Conservation (phyloP, 1,140 invertebrate genomes). For the Polyergus mexicanus region DNA sequence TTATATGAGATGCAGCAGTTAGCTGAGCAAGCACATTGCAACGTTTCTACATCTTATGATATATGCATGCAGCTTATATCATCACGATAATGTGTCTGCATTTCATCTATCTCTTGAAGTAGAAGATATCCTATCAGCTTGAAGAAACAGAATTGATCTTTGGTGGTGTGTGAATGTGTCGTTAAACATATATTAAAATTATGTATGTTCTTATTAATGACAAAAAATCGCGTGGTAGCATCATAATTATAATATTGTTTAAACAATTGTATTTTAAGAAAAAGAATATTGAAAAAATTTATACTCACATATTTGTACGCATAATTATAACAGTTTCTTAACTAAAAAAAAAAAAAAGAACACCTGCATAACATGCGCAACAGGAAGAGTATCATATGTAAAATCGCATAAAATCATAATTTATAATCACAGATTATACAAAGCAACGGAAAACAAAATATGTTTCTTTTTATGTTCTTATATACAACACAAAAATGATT, state of each 20-base stretch:
- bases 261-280: background rate
- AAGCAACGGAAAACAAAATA: background rate
- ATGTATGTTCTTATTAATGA: background rate
- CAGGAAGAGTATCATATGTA: background rate
- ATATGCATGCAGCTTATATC: background rate
- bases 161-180: background rate
- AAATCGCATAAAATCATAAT: background rate
- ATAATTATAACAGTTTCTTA: background rate
- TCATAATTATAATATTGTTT: background rate
- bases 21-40: background rate
- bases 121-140: background rate
- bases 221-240: background rate
- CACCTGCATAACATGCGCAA: background rate
- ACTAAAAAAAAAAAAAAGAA: background rate
- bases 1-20: background rate
- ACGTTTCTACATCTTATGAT: background rate
- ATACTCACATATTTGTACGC: slow-evolving; percentile 25
- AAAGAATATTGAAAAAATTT: slow-evolving; percentile 1
- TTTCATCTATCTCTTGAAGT: background rate
- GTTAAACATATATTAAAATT: background rate
- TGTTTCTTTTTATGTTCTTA: background rate
- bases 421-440: background rate
- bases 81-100: background rate
- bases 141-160: background rate
- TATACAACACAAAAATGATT: background rate